Conservation (phyloP, 2,113 vertebrate species). For the Entosphenus tridentatus region DNA sequence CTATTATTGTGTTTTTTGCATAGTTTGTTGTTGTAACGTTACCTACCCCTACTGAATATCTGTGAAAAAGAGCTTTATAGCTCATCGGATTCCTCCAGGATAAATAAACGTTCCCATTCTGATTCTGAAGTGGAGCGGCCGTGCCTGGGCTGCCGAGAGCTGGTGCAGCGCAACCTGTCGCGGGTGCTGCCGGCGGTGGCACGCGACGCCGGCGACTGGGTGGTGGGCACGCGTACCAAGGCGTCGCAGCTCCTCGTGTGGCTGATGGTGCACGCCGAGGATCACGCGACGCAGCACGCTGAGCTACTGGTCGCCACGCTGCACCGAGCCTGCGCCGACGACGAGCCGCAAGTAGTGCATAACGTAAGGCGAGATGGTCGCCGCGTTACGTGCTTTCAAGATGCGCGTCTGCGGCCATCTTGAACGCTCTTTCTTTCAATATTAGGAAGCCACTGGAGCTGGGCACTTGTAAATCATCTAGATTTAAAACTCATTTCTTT, state of each 20-base stretch:
- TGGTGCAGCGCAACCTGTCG: conserved; percentile 59
- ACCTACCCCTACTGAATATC: no score
- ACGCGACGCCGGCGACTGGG: conserved; percentile 56
- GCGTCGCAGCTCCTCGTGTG: conserved; percentile 42
- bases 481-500: no score
- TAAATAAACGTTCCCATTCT: no score
- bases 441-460: no score
- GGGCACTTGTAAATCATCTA: no score
- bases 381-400: no score
- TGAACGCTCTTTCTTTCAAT: no score
- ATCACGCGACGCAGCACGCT: conserved; percentile 63
- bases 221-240: conserved; percentile 46
- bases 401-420: no score
- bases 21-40: no score
- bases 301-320: conserved; percentile 41
- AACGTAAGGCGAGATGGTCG: conserved; percentile 29
- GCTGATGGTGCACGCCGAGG: conserved; percentile 56
- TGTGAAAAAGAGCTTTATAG: no score
- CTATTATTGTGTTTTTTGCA: no score
- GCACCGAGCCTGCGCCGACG: conserved; percentile 35
- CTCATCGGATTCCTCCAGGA: no score
- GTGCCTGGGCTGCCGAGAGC: conserved; percentile 58
- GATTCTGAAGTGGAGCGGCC: conserved; percentile 35
- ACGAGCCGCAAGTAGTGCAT: conserved; percentile 33
- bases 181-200: conserved; percentile 51